Evolutionary conservation across 2,797 vertebrate genomes (phyloP).

Genomic region (Myripristis jacobus): DNA sequence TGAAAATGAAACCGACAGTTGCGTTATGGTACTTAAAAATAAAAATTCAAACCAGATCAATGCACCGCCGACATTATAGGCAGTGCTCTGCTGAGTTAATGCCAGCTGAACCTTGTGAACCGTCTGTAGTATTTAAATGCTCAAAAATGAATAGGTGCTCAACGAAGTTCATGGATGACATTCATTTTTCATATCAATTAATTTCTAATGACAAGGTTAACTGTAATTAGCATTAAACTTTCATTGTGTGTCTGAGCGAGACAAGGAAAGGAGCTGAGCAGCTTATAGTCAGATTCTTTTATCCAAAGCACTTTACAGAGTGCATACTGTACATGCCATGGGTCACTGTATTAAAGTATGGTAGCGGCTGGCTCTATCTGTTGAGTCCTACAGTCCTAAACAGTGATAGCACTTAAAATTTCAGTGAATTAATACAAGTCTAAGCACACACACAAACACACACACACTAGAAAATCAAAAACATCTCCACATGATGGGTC

Average conservation of each 20-base stretch:
- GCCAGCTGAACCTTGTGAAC: slow-evolving; percentile 23
- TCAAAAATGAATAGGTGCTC: slow-evolving; percentile 44
- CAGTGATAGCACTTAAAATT: slow-evolving; percentile 35
- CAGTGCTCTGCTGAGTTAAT: not conserved
- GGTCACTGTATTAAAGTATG: not conserved
- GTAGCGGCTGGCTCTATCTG: too few species aligned
- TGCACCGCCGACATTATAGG: not conserved
- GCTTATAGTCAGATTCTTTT: not conserved
- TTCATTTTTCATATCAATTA: slow-evolving; percentile 65
- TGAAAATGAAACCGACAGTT: not conserved
- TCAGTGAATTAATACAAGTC: slow-evolving; percentile 43
- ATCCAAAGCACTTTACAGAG: slow-evolving; percentile 5
- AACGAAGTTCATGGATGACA: slow-evolving; percentile 54
- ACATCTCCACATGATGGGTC: slow-evolving; percentile 48
- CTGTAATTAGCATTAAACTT: slow-evolving; percentile 69
- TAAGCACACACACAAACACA: too few species aligned
- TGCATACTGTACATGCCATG: not conserved
- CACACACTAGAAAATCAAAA: slow-evolving; percentile 49
- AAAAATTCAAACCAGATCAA: slow-evolving; percentile 35
- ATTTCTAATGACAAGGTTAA: slow-evolving; percentile 58
- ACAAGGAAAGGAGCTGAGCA: slow-evolving; percentile 11
- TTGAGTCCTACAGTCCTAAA: slow-evolving; percentile 2
- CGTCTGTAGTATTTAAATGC: slow-evolving; percentile 9
- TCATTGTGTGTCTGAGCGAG: slow-evolving; percentile 39
- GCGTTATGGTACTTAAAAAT: slow-evolving; percentile 13